These are phyloP conservation scores for Galemys pyrenaicus DNA, from an alignment of 2,113 vertebrate genomes.

Conservation along the genomic window DNA sequence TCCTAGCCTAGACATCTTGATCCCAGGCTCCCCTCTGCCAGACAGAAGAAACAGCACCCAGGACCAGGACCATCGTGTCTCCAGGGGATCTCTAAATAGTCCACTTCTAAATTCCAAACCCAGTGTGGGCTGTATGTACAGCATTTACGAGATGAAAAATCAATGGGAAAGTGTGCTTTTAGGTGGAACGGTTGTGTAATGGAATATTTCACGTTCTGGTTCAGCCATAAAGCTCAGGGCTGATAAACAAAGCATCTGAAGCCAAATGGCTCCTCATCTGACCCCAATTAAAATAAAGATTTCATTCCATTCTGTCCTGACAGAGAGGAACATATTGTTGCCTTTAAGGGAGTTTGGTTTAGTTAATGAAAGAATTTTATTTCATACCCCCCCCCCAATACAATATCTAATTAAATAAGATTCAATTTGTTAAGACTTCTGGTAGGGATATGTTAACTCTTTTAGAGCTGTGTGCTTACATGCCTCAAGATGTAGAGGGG, in stretches of 20 bases:
- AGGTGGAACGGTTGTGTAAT: constrained; percentile 80
- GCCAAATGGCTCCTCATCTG: constrained; percentile 88
- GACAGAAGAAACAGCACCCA: background rate
- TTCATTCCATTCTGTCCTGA: constrained; percentile 88
- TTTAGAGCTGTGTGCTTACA: constrained; percentile 78
- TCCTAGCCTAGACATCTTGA: background rate
- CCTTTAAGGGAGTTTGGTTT: constrained; percentile 90
- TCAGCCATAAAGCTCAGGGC: constrained; percentile 86
- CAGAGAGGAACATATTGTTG: constrained; percentile 91
- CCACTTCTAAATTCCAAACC: constrained; percentile 66
- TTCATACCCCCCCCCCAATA: constrained; percentile 79
- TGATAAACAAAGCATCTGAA: constrained; percentile 89
- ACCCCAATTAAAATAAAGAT: constrained; percentile 91
- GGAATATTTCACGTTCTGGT: constrained; percentile 85
- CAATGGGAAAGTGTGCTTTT: constrained; percentile 60
- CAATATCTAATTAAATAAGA: constrained; percentile 88
- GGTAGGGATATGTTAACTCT: constrained; percentile 84
- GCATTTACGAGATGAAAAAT: constrained; percentile 57
- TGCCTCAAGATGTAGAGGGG: background rate
- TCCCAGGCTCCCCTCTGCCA: rapidly evolving
- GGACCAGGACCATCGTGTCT: constrained; percentile 36
- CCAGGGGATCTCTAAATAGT: constrained; percentile 54
- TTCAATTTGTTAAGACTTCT: constrained; percentile 84
- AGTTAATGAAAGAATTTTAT: constrained; percentile 89
- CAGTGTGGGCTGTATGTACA: constrained; percentile 58